phyloP scores from a whole-genome alignment of 2,113 vertebrate genomes.

The Genyomyrus donnyi region DNA sequence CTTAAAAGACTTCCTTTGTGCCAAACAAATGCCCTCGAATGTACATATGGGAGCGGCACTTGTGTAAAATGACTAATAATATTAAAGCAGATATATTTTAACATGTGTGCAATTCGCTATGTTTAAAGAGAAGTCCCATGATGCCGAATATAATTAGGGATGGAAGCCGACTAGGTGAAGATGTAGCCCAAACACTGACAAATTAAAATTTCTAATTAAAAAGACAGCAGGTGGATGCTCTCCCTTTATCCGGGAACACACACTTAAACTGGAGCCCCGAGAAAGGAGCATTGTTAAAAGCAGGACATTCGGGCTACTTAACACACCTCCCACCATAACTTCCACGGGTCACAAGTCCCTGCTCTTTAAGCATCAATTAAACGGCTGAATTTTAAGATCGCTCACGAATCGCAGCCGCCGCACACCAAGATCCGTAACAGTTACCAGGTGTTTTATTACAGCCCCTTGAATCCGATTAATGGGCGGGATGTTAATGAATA shows the following conservation, averaged over 20 bases:
- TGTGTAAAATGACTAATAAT: neutral
- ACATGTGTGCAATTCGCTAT: neutral
- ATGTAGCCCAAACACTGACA: neutral
- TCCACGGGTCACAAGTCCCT: neutral
- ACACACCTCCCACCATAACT: neutral
- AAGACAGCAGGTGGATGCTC: neutral
- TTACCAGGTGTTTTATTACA: conserved; percentile 8
- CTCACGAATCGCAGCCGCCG: neutral
- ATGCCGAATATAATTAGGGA: neutral
- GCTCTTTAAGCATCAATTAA: neutral
- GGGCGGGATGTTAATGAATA: conserved; percentile 2
- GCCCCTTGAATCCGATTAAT: conserved; percentile 14
- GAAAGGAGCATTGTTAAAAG: neutral
- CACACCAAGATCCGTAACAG: neutral
- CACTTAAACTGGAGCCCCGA: neutral
- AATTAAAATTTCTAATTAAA: neutral
- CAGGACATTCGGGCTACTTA: neutral
- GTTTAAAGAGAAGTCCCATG: neutral
- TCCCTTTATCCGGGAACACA: neutral
- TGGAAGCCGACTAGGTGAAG: neutral
- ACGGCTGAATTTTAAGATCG: neutral
- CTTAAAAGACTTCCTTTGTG: neutral
- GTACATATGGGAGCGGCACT: neutral
- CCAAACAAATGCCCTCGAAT: neutral
- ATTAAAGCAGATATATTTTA: neutral